These are phyloP conservation scores for Hipparchia semele DNA, from an alignment of 2,888 invertebrate genomes.

Conservation along the genomic window DNA sequence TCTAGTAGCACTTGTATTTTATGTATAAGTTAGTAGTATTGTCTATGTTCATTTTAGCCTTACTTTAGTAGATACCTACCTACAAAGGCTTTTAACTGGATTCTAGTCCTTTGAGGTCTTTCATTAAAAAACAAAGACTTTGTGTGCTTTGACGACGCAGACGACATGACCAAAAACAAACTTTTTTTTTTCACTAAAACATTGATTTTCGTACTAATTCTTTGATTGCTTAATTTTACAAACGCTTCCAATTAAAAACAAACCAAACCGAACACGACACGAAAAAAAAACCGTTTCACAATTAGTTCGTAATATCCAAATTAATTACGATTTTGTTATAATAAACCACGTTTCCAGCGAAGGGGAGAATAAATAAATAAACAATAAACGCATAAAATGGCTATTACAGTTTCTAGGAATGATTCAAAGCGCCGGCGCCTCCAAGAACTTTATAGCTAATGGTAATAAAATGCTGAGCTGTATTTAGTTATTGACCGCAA, in stretches of 20 bases:
- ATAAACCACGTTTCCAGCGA: constrained; percentile 52
- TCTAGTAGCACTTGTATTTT: too few relatives aligned
- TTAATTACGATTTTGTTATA: constrained; percentile 56
- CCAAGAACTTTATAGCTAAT: constrained; percentile 23
- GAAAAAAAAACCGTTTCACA: constrained; percentile 20
- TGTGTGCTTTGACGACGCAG: too few relatives aligned
- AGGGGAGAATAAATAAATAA: constrained; percentile 47
- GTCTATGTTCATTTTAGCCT: too few relatives aligned
- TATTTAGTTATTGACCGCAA: constrained; percentile 28
- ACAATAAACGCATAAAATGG: constrained; percentile 50
- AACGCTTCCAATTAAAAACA: constrained; percentile 16
- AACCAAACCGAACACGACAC: neutral
- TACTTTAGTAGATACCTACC: too few relatives aligned
- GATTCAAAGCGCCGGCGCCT: constrained; percentile 30
- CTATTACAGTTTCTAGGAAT: constrained; percentile 52
- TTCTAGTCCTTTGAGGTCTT: too few relatives aligned
- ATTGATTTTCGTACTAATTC: neutral
- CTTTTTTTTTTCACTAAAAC: neutral
- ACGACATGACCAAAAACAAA: neutral
- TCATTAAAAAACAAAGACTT: too few relatives aligned
- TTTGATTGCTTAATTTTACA: constrained; percentile 1
- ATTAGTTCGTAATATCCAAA: constrained; percentile 46
- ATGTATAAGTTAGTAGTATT: too few relatives aligned
- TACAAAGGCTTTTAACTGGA: too few relatives aligned
- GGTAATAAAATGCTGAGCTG: constrained; percentile 27